A percentile compares a stretch with the other conserved stretches of the same genome.
Conservation (phyloP, 1,140 invertebrate genomes). For the Metopolophium dirhodum region DNA sequence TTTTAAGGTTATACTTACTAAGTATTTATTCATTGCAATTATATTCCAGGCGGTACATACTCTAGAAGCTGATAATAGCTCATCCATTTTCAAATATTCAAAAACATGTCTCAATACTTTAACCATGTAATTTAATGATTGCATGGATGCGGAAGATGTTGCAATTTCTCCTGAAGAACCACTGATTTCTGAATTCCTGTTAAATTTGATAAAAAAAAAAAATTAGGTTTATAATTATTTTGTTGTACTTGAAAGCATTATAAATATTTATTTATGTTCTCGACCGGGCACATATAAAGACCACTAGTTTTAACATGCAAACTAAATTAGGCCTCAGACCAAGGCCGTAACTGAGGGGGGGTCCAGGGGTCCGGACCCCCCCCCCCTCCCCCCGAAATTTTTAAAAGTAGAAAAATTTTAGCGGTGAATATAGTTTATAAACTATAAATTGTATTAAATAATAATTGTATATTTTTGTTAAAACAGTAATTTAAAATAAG, state of each 20-base stretch:
- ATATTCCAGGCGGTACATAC: conserved; percentile 81
- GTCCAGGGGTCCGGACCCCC: too few relatives aligned
- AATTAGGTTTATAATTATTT: background rate
- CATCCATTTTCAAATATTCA: conserved; percentile 79
- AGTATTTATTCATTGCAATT: conserved; percentile 72
- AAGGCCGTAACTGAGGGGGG: too few relatives aligned
- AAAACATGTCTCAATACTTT: conserved; percentile 62
- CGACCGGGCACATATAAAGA: conserved; percentile 54
- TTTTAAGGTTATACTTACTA: conserved; percentile 63
- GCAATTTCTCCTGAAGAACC: background rate
- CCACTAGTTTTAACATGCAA: conserved; percentile 48
- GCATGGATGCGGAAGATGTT: background rate
- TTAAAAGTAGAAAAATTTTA: too few relatives aligned
- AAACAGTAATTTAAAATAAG: too few relatives aligned
- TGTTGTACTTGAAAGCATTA: background rate
- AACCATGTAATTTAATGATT: conserved; percentile 25
- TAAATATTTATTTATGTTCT: conserved; percentile 34
- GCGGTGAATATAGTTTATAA: too few relatives aligned
- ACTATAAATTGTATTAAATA: too few relatives aligned
- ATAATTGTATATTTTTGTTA: too few relatives aligned
- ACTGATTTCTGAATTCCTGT: conserved; percentile 32
- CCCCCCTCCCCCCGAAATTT: too few relatives aligned
- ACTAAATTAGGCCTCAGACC: conserved; percentile 23
- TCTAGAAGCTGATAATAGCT: conserved; percentile 73
- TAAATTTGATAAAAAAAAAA: conserved; percentile 24